A percentile compares a stretch with the other conserved stretches of the same genome.
Evolutionary conservation across 2,888 invertebrate genomes (phyloP).

Genomic region (Netelia fuscicornis): DNA sequence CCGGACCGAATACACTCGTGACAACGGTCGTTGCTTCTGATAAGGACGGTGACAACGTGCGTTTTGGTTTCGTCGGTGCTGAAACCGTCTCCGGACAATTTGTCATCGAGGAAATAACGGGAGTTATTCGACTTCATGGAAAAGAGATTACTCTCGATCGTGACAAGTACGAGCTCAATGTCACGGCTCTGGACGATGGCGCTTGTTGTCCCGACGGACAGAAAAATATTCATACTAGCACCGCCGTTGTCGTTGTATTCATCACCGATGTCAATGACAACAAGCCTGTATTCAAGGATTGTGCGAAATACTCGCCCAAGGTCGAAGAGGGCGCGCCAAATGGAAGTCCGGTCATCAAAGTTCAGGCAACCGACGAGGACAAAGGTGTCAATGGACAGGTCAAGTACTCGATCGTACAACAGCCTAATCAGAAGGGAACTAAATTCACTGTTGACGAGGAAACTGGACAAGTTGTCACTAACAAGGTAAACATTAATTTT

Average conservation of each 20-base stretch:
- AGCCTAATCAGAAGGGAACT: slow-evolving; percentile 97
- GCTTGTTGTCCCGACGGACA: slow-evolving; percentile 97
- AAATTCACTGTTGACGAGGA: slow-evolving; percentile 98
- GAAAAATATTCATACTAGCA: slow-evolving; percentile 95
- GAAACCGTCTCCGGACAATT: slow-evolving; percentile 96
- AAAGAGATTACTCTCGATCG: slow-evolving; percentile 95
- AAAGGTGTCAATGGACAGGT: slow-evolving; percentile 98
- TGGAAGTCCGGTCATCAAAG: slow-evolving; percentile 97
- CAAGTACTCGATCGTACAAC: slow-evolving; percentile 98
- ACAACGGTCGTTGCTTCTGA: slow-evolving; percentile 99
- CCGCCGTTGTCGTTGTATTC: slow-evolving; percentile 97
- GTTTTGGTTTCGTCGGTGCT: slow-evolving; percentile 96
- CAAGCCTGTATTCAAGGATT: slow-evolving; percentile 97
- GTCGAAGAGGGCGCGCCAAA: slow-evolving; percentile 98
- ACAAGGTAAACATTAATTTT: slow-evolving; percentile 87
- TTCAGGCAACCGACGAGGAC: slow-evolving; percentile 97
- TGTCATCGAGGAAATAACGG: slow-evolving; percentile 97
- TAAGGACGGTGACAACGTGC: slow-evolving; percentile 98
- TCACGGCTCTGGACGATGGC: slow-evolving; percentile 99
- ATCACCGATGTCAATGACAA: slow-evolving; percentile 99
- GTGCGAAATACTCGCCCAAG: slow-evolving; percentile 96
- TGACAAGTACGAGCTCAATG: slow-evolving; percentile 98
- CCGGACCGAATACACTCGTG: slow-evolving; percentile 97
- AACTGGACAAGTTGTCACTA: slow-evolving; percentile 97
- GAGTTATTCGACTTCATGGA: slow-evolving; percentile 95